These are phyloP conservation scores for Brienomyrus longianalis DNA, from an alignment of 2,113 vertebrate species.

Conservation along the genomic window DNA sequence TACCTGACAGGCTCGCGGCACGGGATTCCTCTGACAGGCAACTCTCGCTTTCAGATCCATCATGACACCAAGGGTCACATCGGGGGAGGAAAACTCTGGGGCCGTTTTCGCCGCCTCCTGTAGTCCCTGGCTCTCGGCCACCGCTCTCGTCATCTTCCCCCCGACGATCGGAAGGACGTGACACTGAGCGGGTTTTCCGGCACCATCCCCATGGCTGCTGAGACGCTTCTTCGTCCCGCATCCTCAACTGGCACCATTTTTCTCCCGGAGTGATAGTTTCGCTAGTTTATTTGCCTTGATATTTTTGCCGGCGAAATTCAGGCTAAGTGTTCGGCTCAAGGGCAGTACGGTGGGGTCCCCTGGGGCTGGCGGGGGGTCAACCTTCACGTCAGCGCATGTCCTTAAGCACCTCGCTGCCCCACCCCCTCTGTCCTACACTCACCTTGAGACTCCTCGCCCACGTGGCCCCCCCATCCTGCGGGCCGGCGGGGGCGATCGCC, in stretches of 20 bases:
- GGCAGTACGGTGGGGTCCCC: neutral
- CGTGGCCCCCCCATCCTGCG: neutral
- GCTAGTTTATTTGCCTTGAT: neutral
- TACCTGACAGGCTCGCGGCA: neutral
- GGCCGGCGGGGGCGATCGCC: neutral
- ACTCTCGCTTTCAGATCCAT: slow-evolving; percentile 9
- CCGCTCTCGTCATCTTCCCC: neutral
- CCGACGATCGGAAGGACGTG: neutral
- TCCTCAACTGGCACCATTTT: neutral
- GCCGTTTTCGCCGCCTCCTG: neutral
- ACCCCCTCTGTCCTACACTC: neutral
- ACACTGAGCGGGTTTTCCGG: neutral
- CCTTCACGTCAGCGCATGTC: neutral
- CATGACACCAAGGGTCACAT: neutral
- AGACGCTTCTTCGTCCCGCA: neutral
- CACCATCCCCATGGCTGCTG: neutral
- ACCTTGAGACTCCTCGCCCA: neutral
- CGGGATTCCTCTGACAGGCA: neutral
- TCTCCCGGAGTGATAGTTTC: neutral
- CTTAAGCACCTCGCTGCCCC: neutral
- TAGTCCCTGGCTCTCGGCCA: neutral
- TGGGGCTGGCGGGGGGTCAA: neutral
- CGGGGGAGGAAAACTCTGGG: neutral
- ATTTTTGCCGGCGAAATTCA: neutral
- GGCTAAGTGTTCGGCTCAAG: neutral